Evolutionary conservation across 2,797 vertebrate genomes (phyloP).

Genomic region (Neoniphon sammara): DNA sequence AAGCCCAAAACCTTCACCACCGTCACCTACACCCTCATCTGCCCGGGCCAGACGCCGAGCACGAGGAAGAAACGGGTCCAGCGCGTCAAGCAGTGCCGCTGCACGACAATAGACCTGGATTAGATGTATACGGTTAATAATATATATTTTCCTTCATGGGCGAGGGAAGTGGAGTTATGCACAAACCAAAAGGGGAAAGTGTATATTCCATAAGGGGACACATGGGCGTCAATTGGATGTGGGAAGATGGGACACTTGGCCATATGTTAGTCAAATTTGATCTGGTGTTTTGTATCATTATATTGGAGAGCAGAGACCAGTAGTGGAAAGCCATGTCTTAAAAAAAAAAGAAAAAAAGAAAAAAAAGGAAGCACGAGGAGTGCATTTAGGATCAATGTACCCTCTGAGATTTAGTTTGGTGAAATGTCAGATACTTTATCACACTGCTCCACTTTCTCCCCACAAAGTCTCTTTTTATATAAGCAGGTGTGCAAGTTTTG

Average conservation of each 20-base stretch:
- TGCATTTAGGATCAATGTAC: neutral
- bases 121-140: slow-evolving; percentile 61
- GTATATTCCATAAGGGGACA: slow-evolving; percentile 19
- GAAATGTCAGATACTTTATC: too few relatives aligned
- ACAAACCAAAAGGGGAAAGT: neutral
- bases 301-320: neutral
- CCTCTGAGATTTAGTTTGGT: too few relatives aligned
- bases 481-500: neutral
- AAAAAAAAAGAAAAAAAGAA: neutral
- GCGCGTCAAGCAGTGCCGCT: slow-evolving; percentile 95
- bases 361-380: neutral
- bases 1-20: slow-evolving; percentile 94
- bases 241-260: neutral
- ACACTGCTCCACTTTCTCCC: too few relatives aligned
- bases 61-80: slow-evolving; percentile 93
- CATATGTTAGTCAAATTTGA: slow-evolving; percentile 4
- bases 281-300: neutral
- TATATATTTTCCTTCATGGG: neutral
- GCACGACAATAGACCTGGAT: slow-evolving; percentile 92
- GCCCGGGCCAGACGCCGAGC: slow-evolving; percentile 90
- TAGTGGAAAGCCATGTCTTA: neutral
- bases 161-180: slow-evolving; percentile 12
- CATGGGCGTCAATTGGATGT: neutral
- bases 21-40: slow-evolving; percentile 92
- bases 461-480: too few relatives aligned